A percentile compares a stretch with the other conserved stretches of the same genome.
Evolutionary conservation across 2,113 vertebrate species (phyloP).

Genomic region (Coptodon bakossiorum): DNA sequence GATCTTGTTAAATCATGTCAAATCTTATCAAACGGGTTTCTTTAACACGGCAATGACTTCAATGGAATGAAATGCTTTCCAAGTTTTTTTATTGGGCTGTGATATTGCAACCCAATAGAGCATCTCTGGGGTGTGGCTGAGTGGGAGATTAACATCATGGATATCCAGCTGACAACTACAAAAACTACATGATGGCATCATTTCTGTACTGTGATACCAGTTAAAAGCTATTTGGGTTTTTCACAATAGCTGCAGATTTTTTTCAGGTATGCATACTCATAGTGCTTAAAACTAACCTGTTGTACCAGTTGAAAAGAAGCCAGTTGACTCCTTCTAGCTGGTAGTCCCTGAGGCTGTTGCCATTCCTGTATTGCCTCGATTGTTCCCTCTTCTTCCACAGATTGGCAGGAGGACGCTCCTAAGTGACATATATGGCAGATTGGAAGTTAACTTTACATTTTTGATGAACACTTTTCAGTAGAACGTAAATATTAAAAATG

Average conservation of each 20-base stretch:
- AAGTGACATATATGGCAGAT: not conserved
- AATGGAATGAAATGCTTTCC: not conserved
- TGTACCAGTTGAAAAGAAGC: slow-evolving; percentile 99
- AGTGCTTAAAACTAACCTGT: slow-evolving; percentile 78
- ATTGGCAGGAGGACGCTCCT: slow-evolving; percentile 94
- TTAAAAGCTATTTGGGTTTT: not conserved
- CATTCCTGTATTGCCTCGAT: slow-evolving; percentile 93
- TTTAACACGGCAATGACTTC: not conserved
- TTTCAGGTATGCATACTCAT: not conserved
- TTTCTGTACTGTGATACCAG: not conserved
- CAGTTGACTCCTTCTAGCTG: slow-evolving; percentile 99
- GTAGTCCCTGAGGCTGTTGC: slow-evolving; percentile 98
- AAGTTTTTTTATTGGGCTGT: not conserved
- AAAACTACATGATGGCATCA: not conserved
- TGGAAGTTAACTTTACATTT: not conserved
- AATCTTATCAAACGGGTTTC: not conserved
- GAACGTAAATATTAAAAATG: not conserved
- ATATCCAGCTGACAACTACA: not conserved
- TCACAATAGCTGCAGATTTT: not conserved
- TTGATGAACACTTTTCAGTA: not conserved
- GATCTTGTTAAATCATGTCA: not conserved
- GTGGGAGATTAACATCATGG: not conserved
- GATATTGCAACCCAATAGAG: not conserved
- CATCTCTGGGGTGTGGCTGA: not conserved
- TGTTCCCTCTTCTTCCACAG: slow-evolving; percentile 96